These are phyloP conservation scores for Cephus pulcher DNA, from an alignment of 2,888 invertebrate species.

Conservation along the genomic window DNA sequence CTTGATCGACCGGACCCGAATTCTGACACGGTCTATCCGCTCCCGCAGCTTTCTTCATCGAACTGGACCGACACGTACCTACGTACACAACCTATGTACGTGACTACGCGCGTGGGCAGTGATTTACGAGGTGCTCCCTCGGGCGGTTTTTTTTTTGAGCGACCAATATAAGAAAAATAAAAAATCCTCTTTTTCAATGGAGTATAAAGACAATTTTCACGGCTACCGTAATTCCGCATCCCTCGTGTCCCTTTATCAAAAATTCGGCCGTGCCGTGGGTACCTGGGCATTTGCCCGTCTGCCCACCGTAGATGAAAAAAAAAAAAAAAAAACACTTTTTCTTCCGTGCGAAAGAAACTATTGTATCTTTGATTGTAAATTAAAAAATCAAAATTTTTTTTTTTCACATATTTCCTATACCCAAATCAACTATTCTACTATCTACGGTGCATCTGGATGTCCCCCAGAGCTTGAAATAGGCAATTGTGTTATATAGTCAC, in stretches of 20 bases:
- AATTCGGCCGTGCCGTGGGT: neutral
- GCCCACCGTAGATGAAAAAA: neutral
- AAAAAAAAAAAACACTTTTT: neutral
- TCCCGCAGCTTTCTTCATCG: conserved; percentile 12
- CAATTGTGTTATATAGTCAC: neutral
- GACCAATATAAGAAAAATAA: neutral
- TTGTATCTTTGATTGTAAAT: too few relatives aligned
- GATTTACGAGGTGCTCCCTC: conserved; percentile 48
- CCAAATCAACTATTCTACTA: neutral
- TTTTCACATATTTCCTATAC: neutral
- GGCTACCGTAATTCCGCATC: conserved; percentile 36
- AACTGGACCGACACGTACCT: neutral
- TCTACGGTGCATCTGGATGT: neutral
- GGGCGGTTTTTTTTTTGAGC: conserved; percentile 24
- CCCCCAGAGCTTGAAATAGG: neutral
- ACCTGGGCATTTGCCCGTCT: neutral
- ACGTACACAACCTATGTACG: neutral
- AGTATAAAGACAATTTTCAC: conserved; percentile 53
- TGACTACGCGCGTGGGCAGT: conserved; percentile 42
- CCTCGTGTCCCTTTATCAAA: neutral
- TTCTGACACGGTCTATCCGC: conserved; percentile 10
- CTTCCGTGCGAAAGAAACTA: neutral
- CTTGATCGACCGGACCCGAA: conserved; percentile 10
- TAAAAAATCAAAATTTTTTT: too few relatives aligned
- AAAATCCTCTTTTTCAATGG: conserved; percentile 38